Conservation (phyloP, 1,140 invertebrate genomes). For the Physella acuta region DNA sequence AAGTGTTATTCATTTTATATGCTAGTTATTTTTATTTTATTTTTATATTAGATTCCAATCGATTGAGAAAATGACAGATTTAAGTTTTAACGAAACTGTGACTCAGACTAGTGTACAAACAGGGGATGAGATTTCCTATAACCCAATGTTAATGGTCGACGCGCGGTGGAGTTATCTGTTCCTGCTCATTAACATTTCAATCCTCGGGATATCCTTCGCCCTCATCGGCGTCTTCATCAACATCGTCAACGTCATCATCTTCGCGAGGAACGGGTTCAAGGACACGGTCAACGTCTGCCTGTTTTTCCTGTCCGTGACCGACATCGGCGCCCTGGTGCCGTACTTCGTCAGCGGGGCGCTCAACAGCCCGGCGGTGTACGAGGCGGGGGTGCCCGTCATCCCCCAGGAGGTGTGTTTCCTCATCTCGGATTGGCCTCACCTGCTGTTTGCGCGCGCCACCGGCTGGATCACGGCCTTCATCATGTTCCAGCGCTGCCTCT, state of each 20-base stretch:
- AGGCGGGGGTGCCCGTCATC: background rate
- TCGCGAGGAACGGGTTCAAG: background rate
- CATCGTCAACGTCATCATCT: background rate
- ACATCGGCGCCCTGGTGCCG: background rate
- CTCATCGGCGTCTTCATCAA: background rate
- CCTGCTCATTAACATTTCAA: too few species aligned
- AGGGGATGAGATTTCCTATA: too few species aligned
- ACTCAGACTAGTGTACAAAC: too few species aligned
- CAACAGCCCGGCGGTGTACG: background rate
- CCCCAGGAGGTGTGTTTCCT: background rate
- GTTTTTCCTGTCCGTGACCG: background rate
- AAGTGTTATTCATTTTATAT: too few species aligned
- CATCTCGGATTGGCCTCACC: background rate
- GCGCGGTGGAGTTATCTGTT: too few species aligned
- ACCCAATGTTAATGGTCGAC: too few species aligned
- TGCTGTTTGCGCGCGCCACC: background rate
- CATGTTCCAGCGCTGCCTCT: background rate
- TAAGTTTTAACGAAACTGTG: too few species aligned
- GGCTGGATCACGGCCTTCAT: background rate
- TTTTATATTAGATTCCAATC: too few species aligned
- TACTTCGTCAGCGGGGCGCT: background rate
- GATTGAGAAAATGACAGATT: too few species aligned
- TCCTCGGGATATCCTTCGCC: too few species aligned
- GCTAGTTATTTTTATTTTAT: too few species aligned
- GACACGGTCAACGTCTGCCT: background rate